phyloP scores from a whole-genome alignment of 2,888 invertebrate species.

The Leptura quadrifasciata region DNA sequence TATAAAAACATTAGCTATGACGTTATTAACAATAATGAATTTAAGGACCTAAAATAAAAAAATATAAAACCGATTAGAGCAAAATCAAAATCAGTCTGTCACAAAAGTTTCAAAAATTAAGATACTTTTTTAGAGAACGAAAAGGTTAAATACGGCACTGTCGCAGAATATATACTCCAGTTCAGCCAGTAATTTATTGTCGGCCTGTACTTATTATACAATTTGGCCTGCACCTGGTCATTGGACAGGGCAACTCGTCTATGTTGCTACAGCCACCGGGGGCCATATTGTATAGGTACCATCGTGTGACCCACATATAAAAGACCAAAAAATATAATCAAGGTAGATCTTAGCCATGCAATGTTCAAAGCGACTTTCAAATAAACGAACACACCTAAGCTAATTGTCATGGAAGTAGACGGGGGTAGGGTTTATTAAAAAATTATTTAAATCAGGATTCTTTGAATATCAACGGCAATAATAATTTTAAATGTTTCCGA shows the following conservation, averaged over 20 bases:
- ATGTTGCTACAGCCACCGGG: conserved; percentile 59
- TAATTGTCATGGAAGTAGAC: conserved; percentile 2
- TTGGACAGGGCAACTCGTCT: conserved; percentile 62
- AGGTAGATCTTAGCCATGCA: conserved; percentile 33
- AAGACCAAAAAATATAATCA: conserved; percentile 52
- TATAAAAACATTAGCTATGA: too few relatives aligned
- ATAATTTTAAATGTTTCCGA: too few relatives aligned
- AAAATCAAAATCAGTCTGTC: too few relatives aligned
- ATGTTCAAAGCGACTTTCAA: conserved; percentile 21
- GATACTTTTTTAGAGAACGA: background rate
- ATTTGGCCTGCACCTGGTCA: conserved; percentile 67
- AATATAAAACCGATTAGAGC: too few relatives aligned
- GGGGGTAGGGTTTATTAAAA: background rate
- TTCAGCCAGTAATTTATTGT: conserved; percentile 51
- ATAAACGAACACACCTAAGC: background rate
- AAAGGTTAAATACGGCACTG: conserved; percentile 31
- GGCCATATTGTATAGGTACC: conserved; percentile 62
- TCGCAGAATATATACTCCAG: conserved; percentile 12
- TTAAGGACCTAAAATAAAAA: too few relatives aligned
- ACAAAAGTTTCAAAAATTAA: background rate
- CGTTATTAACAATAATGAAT: too few relatives aligned
- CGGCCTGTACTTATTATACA: conserved; percentile 66
- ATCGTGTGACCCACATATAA: conserved; percentile 58
- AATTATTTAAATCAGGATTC: background rate
- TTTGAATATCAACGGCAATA: too few relatives aligned